Conservation (phyloP, 2,113 vertebrate species). For the Leptobrachium ailaonicum region DNA sequence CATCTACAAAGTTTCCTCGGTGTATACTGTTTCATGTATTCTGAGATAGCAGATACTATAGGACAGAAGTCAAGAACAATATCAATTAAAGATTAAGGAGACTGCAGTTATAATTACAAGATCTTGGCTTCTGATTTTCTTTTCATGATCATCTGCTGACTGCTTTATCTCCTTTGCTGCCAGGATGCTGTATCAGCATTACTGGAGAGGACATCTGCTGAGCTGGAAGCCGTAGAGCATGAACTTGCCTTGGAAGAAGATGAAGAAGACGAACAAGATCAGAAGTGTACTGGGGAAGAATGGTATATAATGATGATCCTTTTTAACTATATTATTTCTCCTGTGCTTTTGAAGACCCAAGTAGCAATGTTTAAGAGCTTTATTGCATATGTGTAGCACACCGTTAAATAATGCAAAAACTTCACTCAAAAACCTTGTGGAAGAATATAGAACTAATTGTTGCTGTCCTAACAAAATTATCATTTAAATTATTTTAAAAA, state of each 20-base stretch:
- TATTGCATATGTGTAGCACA: neutral
- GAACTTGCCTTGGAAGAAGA: constrained; percentile 71
- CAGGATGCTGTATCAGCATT: constrained; percentile 79
- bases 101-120: constrained; percentile 3
- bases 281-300: constrained; percentile 59
- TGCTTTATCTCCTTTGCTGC: constrained; percentile 37
- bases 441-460: no score
- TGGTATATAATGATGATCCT: constrained; percentile 61
- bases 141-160: constrained; percentile 39
- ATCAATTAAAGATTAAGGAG: constrained; percentile 20
- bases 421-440: no score
- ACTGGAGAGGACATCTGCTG: constrained; percentile 77
- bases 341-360: neutral
- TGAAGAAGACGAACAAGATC: constrained; percentile 59
- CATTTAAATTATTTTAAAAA: no score
- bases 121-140: neutral
- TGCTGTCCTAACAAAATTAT: no score
- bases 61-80: constrained; percentile 32
- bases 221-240: constrained; percentile 77
- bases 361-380: neutral
- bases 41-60: constrained; percentile 6
- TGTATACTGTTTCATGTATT: constrained; percentile 20
- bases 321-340: neutral
- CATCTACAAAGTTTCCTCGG: constrained; percentile 16
- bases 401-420: no score